Evolutionary conservation across 2,888 invertebrate species (phyloP), one percentile per base, ranked within the genome.

Genomic region (Trissoscelio sp.): DNA sequence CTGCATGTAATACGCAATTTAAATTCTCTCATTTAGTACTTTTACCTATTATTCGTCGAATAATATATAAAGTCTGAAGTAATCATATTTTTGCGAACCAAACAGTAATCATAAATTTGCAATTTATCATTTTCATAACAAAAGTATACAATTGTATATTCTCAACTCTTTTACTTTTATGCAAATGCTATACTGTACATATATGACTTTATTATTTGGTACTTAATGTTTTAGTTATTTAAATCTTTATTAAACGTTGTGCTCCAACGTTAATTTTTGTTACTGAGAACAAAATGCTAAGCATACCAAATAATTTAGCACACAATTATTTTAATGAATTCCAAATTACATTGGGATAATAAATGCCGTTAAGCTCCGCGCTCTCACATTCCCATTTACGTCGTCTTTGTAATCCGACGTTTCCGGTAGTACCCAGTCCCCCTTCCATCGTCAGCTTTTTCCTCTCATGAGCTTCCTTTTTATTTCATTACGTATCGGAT

Each of bases 401-500:
- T 57, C 37, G 39, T 55, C 57, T 48, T 48, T 42, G 70, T 78
- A 70, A 79, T 72, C 62, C 58, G 60, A 53, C 31, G n/a, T 58
- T 57, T 46, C 64, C 28, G 31, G 44, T 7, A 16, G 39, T 39
- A 12, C 12, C 24, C 24, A 22, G 11, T 22, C 44, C 62, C 9
- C 28, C 6, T 1, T 28, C 22, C 5, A 16, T 46, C 51, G 14
- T 55, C 64, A 14, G 14, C 48, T 51, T 72, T 79, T 72, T 72
- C 46, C n/a, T 11, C 62, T 67, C 34, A 11, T 5, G 20, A 16
- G 39, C 51, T 53, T 60, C 28, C 42, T 80, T 80, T 80, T 75
- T 75, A 55, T 70, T 80, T 80, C 51, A 69, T 64, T 70, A 57
- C 64, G 57, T 62, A 74, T 75, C 57, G 74, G 48, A 79, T 69